A percentile compares a stretch with the other conserved stretches of the same genome.
Conservation (phyloP, 2,888 invertebrate genomes). For the Cenopis cana region DNA sequence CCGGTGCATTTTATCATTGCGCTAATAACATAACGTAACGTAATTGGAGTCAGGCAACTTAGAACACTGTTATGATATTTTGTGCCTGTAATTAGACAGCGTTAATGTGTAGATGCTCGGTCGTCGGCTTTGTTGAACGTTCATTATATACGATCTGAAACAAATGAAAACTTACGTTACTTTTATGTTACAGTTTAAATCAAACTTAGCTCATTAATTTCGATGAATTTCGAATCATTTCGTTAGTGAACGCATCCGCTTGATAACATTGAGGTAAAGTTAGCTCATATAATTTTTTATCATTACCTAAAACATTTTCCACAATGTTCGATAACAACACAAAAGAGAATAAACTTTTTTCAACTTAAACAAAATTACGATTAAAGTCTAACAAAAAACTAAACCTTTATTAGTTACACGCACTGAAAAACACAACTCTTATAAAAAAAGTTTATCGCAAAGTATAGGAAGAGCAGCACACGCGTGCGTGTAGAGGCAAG, state of each 20-base stretch:
- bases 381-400: neutral
- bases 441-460: constrained; percentile 34
- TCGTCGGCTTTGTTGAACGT: constrained; percentile 65
- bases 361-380: neutral
- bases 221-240: too few species aligned
- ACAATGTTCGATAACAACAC: neutral
- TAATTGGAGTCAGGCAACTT: constrained; percentile 36
- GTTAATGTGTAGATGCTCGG: constrained; percentile 68
- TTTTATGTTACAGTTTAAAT: constrained; percentile 31
- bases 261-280: too few species aligned
- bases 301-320: neutral
- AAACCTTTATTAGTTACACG: constrained; percentile 15
- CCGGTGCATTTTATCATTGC: constrained; percentile 45
- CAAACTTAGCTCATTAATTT: neutral
- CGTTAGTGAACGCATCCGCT: too few species aligned
- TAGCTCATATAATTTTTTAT: too few species aligned
- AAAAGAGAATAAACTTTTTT: neutral
- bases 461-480: constrained; percentile 18
- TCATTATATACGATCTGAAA: constrained; percentile 80
- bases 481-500: constrained; percentile 58
- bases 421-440: constrained; percentile 21
- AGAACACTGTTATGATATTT: constrained; percentile 56
- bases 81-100: constrained; percentile 78
- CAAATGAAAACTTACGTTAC: constrained; percentile 55
- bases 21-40: constrained; percentile 31